Percentiles rank a stretch among this genome's conserved stretches.
Evolutionary conservation across 1,140 invertebrate genomes (phyloP).

Genomic region (Mylabris phalerata): DNA sequence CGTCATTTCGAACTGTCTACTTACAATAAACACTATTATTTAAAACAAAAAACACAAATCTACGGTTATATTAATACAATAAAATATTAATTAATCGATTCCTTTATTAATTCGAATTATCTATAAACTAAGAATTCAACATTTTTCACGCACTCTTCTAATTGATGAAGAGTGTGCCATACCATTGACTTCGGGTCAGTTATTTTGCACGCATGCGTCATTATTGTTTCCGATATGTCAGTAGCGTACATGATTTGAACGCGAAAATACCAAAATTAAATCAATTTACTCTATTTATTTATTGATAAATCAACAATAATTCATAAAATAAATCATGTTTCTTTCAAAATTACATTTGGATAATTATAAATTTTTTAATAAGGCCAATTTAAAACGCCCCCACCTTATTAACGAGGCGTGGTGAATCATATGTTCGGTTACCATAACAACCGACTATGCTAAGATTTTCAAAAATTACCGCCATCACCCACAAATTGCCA

Average conservation of each 20-base stretch:
- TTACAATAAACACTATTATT: neutral
- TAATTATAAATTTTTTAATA: neutral
- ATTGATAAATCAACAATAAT: no score
- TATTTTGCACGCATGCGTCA: slow-evolving; percentile 26
- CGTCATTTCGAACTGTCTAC: slow-evolving; percentile 26
- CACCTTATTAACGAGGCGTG: slow-evolving; percentile 25
- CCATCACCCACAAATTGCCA: neutral
- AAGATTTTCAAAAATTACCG: slow-evolving; percentile 11
- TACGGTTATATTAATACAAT: neutral
- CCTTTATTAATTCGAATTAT: no score
- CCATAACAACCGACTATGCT: slow-evolving; percentile 25
- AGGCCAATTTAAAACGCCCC: neutral
- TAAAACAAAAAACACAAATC: neutral
- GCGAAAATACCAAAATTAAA: no score
- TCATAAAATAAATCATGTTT: no score
- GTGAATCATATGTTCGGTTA: slow-evolving; percentile 38
- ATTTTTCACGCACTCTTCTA: slow-evolving; percentile 25
- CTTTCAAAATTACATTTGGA: neutral
- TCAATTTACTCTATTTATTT: no score
- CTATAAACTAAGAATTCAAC: slow-evolving; percentile 25
- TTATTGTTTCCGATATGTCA: slow-evolving; percentile 26
- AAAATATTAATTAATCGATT: slow-evolving; percentile 3
- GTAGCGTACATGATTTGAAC: slow-evolving; percentile 17
- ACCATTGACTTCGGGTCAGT: slow-evolving; percentile 31
- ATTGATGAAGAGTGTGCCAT: slow-evolving; percentile 25